Conservation (phyloP, 2,888 invertebrate genomes). For the Sphaerophoria rueppellii region DNA sequence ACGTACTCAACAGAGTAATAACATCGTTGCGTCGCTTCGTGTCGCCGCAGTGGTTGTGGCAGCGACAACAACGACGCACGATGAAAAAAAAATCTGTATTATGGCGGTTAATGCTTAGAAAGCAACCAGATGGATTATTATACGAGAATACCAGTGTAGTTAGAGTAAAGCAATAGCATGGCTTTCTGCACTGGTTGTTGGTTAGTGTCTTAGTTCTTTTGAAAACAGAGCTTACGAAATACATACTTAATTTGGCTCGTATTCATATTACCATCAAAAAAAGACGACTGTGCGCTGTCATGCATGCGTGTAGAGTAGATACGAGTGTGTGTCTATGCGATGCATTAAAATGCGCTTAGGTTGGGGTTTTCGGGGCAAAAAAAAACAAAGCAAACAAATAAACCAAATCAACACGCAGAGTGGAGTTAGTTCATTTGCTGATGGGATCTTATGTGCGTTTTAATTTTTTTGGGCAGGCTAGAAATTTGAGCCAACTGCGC, state of each 20-base stretch:
- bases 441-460: constrained; percentile 12
- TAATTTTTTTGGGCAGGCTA: constrained; percentile 30
- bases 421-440: constrained; percentile 16
- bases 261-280: neutral
- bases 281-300: neutral
- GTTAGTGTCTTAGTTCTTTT: constrained; percentile 18
- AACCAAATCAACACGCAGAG: constrained; percentile 1
- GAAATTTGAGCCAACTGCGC: constrained; percentile 32
- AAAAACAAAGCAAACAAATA: constrained; percentile 5
- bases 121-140: constrained; percentile 2
- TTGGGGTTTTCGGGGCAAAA: constrained; percentile 28
- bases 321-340: neutral
- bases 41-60: neutral
- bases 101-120: constrained; percentile 42
- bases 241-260: neutral
- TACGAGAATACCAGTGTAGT: too few relatives aligned
- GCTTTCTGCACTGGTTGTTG: constrained; percentile 61
- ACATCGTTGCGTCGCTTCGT: too few relatives aligned
- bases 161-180: constrained; percentile 8
- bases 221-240: constrained; percentile 34
- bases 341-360: constrained; percentile 64
- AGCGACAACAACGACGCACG: neutral
- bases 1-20: constrained; percentile 60
- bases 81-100: too few relatives aligned
- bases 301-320: constrained; percentile 3